Evolutionary conservation across 2,113 vertebrate species (phyloP).

Genomic region (Tautogolabrus adspersus): DNA sequence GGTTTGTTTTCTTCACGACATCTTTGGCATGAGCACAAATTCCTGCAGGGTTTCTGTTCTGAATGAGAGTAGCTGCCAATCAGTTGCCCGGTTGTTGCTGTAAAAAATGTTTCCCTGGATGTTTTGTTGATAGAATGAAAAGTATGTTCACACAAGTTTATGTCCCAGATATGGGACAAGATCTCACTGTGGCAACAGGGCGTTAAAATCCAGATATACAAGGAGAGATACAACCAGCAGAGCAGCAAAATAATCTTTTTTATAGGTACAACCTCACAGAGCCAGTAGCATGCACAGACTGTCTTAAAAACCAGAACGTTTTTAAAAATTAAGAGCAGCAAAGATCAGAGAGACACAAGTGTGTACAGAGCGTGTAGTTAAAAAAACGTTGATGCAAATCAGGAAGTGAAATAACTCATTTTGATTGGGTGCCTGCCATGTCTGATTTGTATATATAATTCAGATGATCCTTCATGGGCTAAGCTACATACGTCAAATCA

Average conservation of each 20-base stretch:
- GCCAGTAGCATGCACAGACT: no score
- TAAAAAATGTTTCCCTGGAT: neutral
- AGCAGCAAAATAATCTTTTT: neutral
- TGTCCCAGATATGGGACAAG: neutral
- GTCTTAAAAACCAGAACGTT: no score
- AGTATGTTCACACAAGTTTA: neutral
- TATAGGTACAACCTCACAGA: no score
- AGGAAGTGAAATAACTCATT: no score
- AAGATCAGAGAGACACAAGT: no score
- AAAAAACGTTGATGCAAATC: no score
- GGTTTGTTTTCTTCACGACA: slow-evolving; percentile 27
- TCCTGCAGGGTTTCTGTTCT: slow-evolving; percentile 20
- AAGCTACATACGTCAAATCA: no score
- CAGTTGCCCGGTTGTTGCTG: neutral
- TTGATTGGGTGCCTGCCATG: no score
- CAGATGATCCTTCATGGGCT: no score
- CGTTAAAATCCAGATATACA: neutral
- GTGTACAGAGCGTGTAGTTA: no score
- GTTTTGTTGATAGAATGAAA: slow-evolving; percentile 6
- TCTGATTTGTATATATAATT: no score
- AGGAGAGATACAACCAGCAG: neutral
- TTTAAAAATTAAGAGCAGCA: no score
- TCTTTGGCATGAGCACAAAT: slow-evolving; percentile 17
- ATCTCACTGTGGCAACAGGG: neutral
- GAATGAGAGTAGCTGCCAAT: slow-evolving; percentile 4